Evolutionary conservation across 2,113 vertebrate species (phyloP).

Genomic region (Pluvianellus socialis): DNA sequence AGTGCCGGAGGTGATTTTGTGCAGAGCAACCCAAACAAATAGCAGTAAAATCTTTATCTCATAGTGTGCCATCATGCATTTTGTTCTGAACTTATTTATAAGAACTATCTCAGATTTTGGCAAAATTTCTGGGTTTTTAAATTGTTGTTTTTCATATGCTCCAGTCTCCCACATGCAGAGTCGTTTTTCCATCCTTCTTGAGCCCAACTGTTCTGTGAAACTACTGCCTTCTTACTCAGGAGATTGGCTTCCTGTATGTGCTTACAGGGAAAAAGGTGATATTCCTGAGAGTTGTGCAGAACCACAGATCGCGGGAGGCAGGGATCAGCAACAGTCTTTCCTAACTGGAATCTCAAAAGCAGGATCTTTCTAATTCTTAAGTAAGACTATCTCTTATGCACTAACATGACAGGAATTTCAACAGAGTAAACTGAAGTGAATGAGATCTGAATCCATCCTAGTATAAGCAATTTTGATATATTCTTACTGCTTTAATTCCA

Average conservation of each 20-base stretch:
- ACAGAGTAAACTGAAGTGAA: not conserved
- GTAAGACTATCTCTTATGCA: not conserved
- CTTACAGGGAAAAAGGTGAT: not conserved
- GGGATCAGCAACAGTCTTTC: not conserved
- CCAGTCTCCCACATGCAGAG: conserved; percentile 27
- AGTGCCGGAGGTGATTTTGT: not conserved
- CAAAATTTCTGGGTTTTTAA: not conserved
- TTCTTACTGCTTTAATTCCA: not conserved
- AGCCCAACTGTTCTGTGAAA: conserved; percentile 53
- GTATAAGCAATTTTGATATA: not conserved
- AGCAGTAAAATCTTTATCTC: not conserved
- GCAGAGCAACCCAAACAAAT: not conserved
- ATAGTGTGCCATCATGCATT: not conserved
- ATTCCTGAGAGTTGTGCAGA: not conserved
- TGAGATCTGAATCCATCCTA: not conserved
- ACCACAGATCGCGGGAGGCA: not conserved
- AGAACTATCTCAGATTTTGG: conserved; percentile 3
- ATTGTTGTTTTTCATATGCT: conserved; percentile 32
- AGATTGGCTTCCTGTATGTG: not conserved
- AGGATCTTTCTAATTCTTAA: not conserved
- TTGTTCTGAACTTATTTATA: conserved; percentile 23
- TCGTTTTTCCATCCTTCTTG: not conserved
- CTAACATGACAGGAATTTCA: not conserved
- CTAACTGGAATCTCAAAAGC: not conserved
- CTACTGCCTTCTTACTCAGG: not conserved